Base-by-base conservation (phyloP, 2,113 vertebrate genomes). In the Pachypanchax playfairii region DNA sequence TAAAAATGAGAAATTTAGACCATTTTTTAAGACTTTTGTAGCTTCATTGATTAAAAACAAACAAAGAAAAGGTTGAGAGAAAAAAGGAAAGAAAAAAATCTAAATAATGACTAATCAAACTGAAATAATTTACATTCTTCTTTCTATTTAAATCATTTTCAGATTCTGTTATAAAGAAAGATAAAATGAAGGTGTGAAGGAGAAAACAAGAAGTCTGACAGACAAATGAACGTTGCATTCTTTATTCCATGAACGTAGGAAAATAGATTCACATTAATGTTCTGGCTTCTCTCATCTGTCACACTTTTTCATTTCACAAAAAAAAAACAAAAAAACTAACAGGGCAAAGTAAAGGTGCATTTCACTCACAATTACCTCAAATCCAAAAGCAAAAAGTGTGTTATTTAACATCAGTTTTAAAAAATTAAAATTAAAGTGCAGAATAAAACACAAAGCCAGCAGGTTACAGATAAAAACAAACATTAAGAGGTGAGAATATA, bases 231-330 rank as follows among this genome's bases (percentile, higher is more conserved):
- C 70, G 9, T 68, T 70, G 51, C 65, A n/a, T 77, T 62, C 59
- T 85, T 87, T 87, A 83, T 79, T 87, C 74, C 75, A 48, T 59
- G 67, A 63, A 62, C 13, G 75, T 80, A 82, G 79, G 79, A 87
- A 86, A 87, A 84, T 82, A 82, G 74, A 84, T 73, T 84, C 65
- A 84, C 79, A 78, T 75, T 65, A 79, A 77, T 42, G 53, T 55
- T 29, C 69, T 68, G 59, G 64, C 69, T 54, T 44, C 65, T 65
- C 51, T 73, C 61, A 33, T 75, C 70, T 15, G 1, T 56, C 75
- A 28, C 72, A 0, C 41, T 44, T n/a, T 51, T 69, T 70, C 58
- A 76, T 65, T 60, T 57, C 54, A 78, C 48, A 53, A 84, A 42
- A 3, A 50, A 73, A 78, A 71, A 43, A 64, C 36, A 59, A 31